Conservation (phyloP, 64 coral and sea anemone species). For the Catalaphyllia jardinei region DNA sequence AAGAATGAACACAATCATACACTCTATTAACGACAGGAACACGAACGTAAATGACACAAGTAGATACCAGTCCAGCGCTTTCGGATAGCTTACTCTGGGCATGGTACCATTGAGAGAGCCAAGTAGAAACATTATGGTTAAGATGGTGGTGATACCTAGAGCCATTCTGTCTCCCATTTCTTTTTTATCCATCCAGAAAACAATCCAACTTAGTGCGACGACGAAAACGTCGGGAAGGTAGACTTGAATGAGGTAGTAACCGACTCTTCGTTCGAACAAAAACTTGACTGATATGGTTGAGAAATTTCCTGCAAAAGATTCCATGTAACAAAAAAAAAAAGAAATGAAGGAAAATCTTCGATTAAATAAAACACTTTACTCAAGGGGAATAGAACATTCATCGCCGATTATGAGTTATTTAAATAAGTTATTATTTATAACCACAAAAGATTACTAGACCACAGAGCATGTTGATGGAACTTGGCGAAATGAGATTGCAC, state of each 20-base stretch:
- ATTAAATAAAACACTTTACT: too few species aligned
- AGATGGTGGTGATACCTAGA: constrained; percentile 4
- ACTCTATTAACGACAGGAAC: constrained; percentile 82
- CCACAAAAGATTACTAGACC: too few species aligned
- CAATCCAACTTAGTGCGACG: constrained; percentile 18
- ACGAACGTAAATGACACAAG: constrained; percentile 53
- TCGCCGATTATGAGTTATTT: too few species aligned
- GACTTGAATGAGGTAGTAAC: constrained; percentile 28
- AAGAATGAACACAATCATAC: constrained; percentile 64
- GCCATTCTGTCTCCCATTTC: constrained; percentile 19
- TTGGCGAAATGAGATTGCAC: too few species aligned
- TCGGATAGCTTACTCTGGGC: constrained; percentile 33
- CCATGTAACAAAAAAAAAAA: background rate
- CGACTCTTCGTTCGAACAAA: constrained; percentile 8
- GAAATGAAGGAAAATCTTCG: background rate
- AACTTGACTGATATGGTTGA: constrained; percentile 28
- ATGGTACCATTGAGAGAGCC: constrained; percentile 2
- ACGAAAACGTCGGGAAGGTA: constrained; percentile 28
- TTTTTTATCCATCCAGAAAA: constrained; percentile 28
- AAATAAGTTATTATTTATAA: too few species aligned
- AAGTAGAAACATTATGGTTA: constrained; percentile 35
- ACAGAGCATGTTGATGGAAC: too few species aligned
- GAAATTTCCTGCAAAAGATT: background rate
- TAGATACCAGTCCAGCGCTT: constrained; percentile 39
- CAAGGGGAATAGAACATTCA: too few species aligned